These are phyloP conservation scores for Calyptommatus sinebrachiatus DNA, from an alignment of 2,113 vertebrate species.

Conservation along the genomic window DNA sequence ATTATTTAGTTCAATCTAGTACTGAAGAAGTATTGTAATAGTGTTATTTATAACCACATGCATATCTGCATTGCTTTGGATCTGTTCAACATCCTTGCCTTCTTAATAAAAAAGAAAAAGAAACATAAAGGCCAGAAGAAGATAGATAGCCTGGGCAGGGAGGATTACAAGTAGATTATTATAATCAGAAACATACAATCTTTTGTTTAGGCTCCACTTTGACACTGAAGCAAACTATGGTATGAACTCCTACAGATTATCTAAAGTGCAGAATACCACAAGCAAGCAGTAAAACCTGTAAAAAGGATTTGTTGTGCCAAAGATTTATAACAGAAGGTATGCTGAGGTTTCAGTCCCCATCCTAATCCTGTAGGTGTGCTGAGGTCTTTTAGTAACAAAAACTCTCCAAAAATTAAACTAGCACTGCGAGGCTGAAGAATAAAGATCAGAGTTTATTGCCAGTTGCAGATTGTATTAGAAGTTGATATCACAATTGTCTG, in stretches of 20 bases:
- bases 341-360: no score
- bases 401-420: no score
- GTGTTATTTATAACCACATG: neutral
- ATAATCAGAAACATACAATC: neutral
- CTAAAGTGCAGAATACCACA: neutral
- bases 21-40: neutral
- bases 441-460: no score
- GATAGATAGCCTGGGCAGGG: neutral
- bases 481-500: no score
- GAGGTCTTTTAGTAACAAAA: no score
- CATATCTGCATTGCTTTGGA: neutral
- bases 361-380: neutral
- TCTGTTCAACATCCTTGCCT: neutral
- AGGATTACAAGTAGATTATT: neutral
- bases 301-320: neutral
- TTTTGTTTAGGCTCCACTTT: neutral
- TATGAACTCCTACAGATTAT: neutral
- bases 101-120: neutral
- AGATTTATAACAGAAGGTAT: neutral
- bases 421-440: no score
- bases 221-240: neutral
- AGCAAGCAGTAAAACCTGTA: neutral
- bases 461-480: no score
- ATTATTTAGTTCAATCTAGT: neutral
- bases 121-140: constrained; percentile 1